A percentile compares a stretch with the other conserved stretches of the same genome.
phyloP scores from a whole-genome alignment of 2,113 vertebrate genomes.

The Talpa occidentalis region DNA sequence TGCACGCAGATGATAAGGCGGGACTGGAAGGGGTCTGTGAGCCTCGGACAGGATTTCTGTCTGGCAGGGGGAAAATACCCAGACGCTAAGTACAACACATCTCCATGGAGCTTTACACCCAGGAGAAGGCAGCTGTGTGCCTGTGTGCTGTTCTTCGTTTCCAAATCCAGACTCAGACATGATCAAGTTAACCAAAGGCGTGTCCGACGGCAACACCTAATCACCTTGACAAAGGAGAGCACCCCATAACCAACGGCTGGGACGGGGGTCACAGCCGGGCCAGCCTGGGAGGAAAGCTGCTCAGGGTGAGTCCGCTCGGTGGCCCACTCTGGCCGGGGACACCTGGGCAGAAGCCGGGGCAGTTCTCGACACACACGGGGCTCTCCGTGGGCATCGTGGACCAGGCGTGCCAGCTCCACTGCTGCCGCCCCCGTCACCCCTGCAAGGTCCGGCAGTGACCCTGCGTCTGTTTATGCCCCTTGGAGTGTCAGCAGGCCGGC shows the following conservation, averaged over 20 bases:
- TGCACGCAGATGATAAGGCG: fast-evolving
- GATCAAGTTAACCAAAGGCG: fast-evolving
- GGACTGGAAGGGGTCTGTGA: neutral
- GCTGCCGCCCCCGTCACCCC: fast-evolving
- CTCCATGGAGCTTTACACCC: too few relatives aligned
- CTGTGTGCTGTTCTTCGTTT: neutral
- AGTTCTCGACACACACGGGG: neutral
- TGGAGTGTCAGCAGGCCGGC: neutral
- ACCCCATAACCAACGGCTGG: fast-evolving
- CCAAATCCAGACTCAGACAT: neutral
- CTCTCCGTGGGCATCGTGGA: fast-evolving
- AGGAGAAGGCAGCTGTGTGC: fast-evolving
- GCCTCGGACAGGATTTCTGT: neutral
- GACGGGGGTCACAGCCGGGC: neutral
- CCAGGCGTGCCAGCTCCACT: neutral
- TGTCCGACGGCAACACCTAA: neutral
- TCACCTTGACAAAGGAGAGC: neutral
- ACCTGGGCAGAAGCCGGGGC: fast-evolving
- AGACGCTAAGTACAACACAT: too few relatives aligned
- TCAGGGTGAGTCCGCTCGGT: too few relatives aligned
- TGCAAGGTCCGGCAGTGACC: fast-evolving
- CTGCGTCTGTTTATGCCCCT: neutral
- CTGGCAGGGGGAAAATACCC: too few relatives aligned
- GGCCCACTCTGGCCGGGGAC: neutral
- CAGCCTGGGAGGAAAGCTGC: too few relatives aligned